Conservation (phyloP, 1,140 invertebrate species). For the Zaprionus ghesquierei region DNA sequence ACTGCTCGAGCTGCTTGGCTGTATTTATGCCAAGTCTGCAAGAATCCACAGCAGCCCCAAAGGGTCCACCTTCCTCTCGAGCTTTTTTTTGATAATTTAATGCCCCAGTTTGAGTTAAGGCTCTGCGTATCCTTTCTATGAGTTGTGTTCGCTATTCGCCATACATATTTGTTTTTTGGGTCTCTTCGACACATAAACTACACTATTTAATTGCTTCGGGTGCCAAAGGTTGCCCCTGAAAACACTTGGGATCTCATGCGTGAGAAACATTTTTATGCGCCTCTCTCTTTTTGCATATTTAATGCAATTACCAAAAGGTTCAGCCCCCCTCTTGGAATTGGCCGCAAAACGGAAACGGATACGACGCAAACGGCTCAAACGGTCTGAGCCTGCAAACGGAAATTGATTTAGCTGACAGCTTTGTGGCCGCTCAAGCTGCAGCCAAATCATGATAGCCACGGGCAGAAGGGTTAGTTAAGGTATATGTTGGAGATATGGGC, state of each 20-base stretch:
- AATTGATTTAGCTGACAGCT: conserved; percentile 69
- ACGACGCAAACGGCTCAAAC: not conserved
- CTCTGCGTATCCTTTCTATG: conserved; percentile 54
- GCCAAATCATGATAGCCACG: conserved; percentile 32
- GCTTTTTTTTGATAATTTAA: conserved; percentile 73
- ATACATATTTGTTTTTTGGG: conserved; percentile 16
- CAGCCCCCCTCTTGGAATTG: conserved; percentile 55
- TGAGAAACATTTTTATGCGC: conserved; percentile 37
- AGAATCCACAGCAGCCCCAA: conserved; percentile 15
- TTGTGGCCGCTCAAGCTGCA: conserved; percentile 22
- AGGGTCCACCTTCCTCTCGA: conserved; percentile 20
- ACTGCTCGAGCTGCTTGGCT: not conserved
- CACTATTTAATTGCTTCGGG: conserved; percentile 70
- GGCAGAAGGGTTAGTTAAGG: conserved; percentile 16
- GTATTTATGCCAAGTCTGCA: conserved; percentile 73
- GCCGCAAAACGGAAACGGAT: conserved; percentile 15
- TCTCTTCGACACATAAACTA: conserved; percentile 63
- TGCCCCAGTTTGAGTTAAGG: conserved; percentile 72
- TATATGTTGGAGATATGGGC: not conserved
- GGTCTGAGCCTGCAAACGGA: conserved; percentile 8
- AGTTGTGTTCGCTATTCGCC: conserved; percentile 28
- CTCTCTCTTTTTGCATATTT: conserved; percentile 63
- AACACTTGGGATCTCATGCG: conserved; percentile 28
- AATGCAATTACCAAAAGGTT: conserved; percentile 80
- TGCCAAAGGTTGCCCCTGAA: conserved; percentile 32